Percentiles rank a stretch among this genome's conserved stretches.
Conservation (phyloP, 2,797 vertebrate genomes). For the Enteromius afrohamiltoni region DNA sequence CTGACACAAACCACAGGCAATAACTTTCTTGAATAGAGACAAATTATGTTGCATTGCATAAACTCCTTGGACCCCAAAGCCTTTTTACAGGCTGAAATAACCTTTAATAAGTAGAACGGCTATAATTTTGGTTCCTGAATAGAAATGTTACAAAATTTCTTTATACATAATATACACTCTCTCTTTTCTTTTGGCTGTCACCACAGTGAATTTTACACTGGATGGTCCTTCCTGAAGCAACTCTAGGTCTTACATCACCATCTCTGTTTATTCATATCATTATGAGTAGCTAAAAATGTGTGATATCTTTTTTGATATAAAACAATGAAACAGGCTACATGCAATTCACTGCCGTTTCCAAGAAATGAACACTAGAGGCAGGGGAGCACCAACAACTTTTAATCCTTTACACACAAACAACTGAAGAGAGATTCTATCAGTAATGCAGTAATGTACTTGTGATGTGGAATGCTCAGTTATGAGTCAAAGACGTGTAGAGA, state of each 20-base stretch:
- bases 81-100: not conserved
- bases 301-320: not conserved
- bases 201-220: not conserved
- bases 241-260: not conserved
- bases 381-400: not conserved
- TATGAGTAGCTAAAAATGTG: not conserved
- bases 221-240: not conserved
- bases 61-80: not conserved
- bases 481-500: not conserved
- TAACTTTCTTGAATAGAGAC: not conserved
- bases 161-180: not conserved
- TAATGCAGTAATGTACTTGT: not conserved
- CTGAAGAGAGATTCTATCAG: not conserved
- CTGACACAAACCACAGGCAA: not conserved
- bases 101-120: not conserved
- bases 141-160: not conserved
- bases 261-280: not conserved
- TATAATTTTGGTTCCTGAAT: not conserved
- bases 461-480: not conserved
- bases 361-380: not conserved
- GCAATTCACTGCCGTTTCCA: not conserved
- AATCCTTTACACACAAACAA: not conserved
- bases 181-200: not conserved
- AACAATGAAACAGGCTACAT: not conserved
- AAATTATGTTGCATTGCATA: not conserved